These are phyloP conservation scores for Phlogophora meticulosa DNA, from an alignment of 2,888 invertebrate species.

Conservation along the genomic window DNA sequence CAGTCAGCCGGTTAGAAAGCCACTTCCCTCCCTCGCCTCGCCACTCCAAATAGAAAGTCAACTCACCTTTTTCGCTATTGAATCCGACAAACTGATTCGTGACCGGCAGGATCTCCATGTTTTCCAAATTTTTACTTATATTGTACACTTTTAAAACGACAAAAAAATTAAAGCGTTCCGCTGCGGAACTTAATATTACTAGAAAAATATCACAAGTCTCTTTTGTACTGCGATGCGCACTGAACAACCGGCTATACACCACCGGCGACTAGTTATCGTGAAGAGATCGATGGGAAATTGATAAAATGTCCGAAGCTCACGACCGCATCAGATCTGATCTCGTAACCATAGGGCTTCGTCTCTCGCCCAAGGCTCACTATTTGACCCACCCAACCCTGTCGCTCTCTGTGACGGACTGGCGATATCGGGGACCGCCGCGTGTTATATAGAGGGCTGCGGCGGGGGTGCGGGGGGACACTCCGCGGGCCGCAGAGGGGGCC, in stretches of 20 bases:
- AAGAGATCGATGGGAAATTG: conserved; percentile 88
- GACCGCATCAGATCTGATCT: conserved; percentile 90
- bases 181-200: conserved; percentile 86
- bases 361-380: conserved; percentile 86
- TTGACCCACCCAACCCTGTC: conserved; percentile 89
- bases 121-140: conserved; percentile 91
- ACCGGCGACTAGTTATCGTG: conserved; percentile 86
- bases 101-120: conserved; percentile 95
- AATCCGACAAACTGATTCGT: conserved; percentile 95
- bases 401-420: conserved; percentile 89
- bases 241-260: conserved; percentile 81
- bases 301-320: conserved; percentile 84
- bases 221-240: conserved; percentile 90
- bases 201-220: conserved; percentile 91
- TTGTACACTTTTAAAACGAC: conserved; percentile 89
- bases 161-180: conserved; percentile 85
- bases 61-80: conserved; percentile 94
- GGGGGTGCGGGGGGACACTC: conserved; percentile 82
- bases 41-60: conserved; percentile 84
- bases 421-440: conserved; percentile 78
- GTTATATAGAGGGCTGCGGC: conserved; percentile 87
- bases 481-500: conserved; percentile 84
- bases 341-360: conserved; percentile 90
- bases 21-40: conserved; percentile 77
- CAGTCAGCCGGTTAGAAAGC: conserved; percentile 86